Evolutionary conservation across 2,113 vertebrate genomes (phyloP).

Genomic region (Datnioides undecimradiatus): DNA sequence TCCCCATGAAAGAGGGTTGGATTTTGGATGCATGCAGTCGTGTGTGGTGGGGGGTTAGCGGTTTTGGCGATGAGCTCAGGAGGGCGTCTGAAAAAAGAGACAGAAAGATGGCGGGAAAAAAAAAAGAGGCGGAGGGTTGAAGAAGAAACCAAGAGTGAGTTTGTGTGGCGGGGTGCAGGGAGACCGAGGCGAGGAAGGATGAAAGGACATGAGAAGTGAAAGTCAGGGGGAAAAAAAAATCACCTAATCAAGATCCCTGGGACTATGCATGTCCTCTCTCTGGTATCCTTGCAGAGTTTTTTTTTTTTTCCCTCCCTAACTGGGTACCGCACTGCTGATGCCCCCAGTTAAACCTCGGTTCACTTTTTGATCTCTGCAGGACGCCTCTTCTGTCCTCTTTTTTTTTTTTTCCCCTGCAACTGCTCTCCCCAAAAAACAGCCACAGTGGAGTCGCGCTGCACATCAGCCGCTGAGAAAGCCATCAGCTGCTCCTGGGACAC

Average conservation of each 20-base stretch:
- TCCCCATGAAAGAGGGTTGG: conserved; percentile 49
- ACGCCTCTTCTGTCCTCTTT: not conserved
- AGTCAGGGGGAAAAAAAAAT: not conserved
- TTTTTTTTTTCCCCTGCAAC: conserved; percentile 5
- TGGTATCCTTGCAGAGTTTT: not conserved
- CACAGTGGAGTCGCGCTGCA: not conserved
- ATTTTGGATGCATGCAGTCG: too few relatives aligned
- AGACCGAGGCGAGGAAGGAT: conserved; percentile 6
- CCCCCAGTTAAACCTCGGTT: conserved; percentile 35
- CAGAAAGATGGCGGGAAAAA: conserved; percentile 4
- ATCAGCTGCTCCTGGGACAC: not conserved
- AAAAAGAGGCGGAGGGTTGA: conserved; percentile 14
- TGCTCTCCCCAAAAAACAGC: not conserved
- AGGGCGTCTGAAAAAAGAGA: conserved; percentile 23
- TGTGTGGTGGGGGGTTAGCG: conserved; percentile 34
- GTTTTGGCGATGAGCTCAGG: conserved; percentile 28
- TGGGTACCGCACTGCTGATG: conserved; percentile 16
- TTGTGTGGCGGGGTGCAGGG: conserved; percentile 18
- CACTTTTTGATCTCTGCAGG: conserved; percentile 41
- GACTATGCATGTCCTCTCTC: conserved; percentile 3
- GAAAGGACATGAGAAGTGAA: conserved; percentile 20
- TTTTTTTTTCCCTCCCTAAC: not conserved
- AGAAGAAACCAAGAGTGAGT: conserved; percentile 25
- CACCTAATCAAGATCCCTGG: conserved; percentile 21
- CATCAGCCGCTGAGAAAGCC: not conserved